Evolutionary conservation across 2,888 invertebrate genomes (phyloP), one percentile per base, ranked within the genome.

Genomic region (Epistrophe eligans): DNA sequence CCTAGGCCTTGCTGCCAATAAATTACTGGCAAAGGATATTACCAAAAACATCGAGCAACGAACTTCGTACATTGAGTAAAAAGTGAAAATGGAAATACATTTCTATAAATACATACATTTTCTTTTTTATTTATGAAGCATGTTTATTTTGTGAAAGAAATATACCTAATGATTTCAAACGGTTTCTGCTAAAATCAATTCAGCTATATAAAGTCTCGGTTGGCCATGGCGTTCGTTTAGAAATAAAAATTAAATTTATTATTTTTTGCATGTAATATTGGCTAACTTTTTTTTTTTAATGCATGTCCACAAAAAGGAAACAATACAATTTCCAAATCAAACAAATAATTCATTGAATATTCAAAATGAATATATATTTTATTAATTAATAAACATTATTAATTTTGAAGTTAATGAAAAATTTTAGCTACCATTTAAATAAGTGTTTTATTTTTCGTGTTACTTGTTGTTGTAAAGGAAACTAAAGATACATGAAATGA

Each of bases 281-380:
- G 74, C 38, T 64, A 64, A 4, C 7, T 32, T 9, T 11, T 60
- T 19, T 40, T 10, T 10, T 9, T 9, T 40, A 74, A 17, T 17
- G 74, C 74, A 74, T 74, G 74, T 32, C 50, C 50, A 73, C 32
- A 7, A 19, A 62, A 40, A 7, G 9, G 24, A 62, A 57, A 13
- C 17, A 71, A 60, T 9, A 35, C 9, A 7, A 32, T 55, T 15
- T 52, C 15, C 50, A 55, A 66, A 73, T 17, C 4, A 50, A 74
- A 55, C 9, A 19, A 79, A 67, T 13, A 85, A 88, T 89, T 90
- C 90, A 90, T 90, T 90, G 90, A 90, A 90, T 90, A 89, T 90
- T 89, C 89, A 90, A 90, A 89, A 88, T 82, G 83, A 82, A 79
- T 83, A 87, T 76, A 74, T 58, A 79, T 79, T 76, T 74, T 70